phyloP scores from a whole-genome alignment of 2,888 invertebrate genomes.

The Cataglyphis altisquamis region DNA sequence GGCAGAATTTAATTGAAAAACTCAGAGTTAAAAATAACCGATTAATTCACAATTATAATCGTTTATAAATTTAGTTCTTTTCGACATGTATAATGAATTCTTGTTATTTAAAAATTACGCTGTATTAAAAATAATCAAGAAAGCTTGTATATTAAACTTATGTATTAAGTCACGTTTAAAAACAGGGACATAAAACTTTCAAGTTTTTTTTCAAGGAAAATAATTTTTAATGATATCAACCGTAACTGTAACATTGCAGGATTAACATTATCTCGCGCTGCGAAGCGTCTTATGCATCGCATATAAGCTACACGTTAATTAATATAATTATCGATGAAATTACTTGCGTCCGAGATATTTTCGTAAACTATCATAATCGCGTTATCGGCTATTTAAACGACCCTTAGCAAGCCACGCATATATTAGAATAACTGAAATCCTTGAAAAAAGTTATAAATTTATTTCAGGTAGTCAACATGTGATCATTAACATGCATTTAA shows the following conservation, averaged over 20 bases:
- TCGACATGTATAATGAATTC: background rate
- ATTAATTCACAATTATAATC: background rate
- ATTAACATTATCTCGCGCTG: slow-evolving; percentile 57
- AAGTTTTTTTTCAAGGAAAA: background rate
- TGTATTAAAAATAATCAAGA: background rate
- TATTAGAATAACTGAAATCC: slow-evolving; percentile 1
- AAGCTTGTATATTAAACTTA: background rate
- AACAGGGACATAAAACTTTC: background rate
- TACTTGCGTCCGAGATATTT: slow-evolving; percentile 46
- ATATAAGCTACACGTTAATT: slow-evolving; percentile 51
- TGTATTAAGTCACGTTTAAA: background rate
- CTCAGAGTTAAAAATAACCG: background rate
- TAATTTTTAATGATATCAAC: slow-evolving; percentile 5
- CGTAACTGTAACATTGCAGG: background rate
- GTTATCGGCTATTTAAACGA: slow-evolving; percentile 20
- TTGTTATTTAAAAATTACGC: background rate
- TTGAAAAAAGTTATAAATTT: slow-evolving; percentile 30
- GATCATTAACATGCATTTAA: background rate
- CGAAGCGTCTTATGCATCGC: slow-evolving; percentile 40
- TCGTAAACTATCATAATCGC: slow-evolving; percentile 53
- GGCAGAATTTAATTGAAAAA: background rate
- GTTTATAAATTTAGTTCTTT: background rate
- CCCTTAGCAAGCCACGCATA: slow-evolving; percentile 3
- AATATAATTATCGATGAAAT: slow-evolving; percentile 56
- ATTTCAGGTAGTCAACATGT: background rate